phyloP scores from a whole-genome alignment of 2,888 invertebrate genomes.

The Teinopalpus imperialis region DNA sequence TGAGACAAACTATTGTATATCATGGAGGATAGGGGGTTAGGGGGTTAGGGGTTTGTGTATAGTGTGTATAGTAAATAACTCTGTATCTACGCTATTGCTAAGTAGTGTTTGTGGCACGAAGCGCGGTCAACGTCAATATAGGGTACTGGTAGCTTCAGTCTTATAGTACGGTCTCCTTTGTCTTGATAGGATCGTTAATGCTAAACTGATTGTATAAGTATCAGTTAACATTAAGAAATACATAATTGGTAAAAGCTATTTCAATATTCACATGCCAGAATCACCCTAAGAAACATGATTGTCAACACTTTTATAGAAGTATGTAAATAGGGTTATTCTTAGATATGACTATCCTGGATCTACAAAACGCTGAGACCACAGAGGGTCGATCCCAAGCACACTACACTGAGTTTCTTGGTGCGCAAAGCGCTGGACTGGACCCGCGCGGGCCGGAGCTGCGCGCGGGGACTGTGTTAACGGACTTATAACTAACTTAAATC shows the following conservation, averaged over 20 bases:
- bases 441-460: conserved; percentile 71
- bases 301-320: no score
- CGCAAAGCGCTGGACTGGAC: conserved; percentile 55
- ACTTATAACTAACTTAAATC: conserved; percentile 52
- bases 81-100: conserved; percentile 60
- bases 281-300: no score
- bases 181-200: background rate
- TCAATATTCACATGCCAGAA: no score
- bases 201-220: no score
- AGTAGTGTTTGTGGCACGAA: conserved; percentile 43
- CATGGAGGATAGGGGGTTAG: conserved; percentile 66
- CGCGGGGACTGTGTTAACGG: conserved; percentile 70
- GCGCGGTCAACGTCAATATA: conserved; percentile 50
- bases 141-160: conserved; percentile 60
- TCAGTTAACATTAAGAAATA: no score
- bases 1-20: conserved; percentile 68
- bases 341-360: no score
- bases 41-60: conserved; percentile 51
- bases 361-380: conserved; percentile 17
- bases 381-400: conserved; percentile 36
- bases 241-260: no score
- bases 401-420: conserved; percentile 65
- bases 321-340: no score
- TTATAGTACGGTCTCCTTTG: conserved; percentile 47
- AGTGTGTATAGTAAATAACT: conserved; percentile 66